Conservation (phyloP, 2,113 vertebrate genomes). For the Mustela nigripes region DNA sequence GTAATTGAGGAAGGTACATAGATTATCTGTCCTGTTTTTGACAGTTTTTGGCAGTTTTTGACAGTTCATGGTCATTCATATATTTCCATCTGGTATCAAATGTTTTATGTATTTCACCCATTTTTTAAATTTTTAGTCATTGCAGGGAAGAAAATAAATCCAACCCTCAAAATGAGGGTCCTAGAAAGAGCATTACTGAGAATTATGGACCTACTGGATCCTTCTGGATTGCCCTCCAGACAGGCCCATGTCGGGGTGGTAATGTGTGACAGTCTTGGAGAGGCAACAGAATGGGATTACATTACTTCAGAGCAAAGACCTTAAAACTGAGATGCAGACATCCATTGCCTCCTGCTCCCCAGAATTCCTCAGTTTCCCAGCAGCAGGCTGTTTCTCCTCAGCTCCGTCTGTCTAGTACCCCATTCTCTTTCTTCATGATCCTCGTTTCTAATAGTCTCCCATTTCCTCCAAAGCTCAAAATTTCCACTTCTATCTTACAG, state of each 20-base stretch:
- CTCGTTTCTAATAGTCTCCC: not conserved
- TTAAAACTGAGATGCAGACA: not conserved
- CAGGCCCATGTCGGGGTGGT: not conserved
- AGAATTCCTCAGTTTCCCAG: not conserved
- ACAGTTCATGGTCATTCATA: not conserved
- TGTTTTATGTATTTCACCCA: not conserved
- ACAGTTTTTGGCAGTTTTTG: not conserved
- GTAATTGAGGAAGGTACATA: not conserved
- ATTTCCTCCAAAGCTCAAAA: not conserved
- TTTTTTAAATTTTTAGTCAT: not conserved
- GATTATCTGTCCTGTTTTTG: not conserved
- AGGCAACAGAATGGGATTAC: not conserved
- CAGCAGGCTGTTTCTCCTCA: not conserved
- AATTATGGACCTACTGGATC: not conserved
- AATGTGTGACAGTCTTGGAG: not conserved
- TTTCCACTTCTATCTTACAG: not conserved
- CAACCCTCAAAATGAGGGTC: not conserved
- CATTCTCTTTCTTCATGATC: not conserved
- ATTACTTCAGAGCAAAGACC: not conserved
- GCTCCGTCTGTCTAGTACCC: not conserved
- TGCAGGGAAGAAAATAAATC: constrained; percentile 47
- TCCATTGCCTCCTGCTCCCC: not conserved
- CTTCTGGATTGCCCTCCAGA: not conserved
- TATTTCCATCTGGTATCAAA: not conserved
- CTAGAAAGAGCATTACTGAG: constrained; percentile 1